phyloP scores from a whole-genome alignment of 2,113 vertebrate species.

The Dicerorhinus sumatrensis region DNA sequence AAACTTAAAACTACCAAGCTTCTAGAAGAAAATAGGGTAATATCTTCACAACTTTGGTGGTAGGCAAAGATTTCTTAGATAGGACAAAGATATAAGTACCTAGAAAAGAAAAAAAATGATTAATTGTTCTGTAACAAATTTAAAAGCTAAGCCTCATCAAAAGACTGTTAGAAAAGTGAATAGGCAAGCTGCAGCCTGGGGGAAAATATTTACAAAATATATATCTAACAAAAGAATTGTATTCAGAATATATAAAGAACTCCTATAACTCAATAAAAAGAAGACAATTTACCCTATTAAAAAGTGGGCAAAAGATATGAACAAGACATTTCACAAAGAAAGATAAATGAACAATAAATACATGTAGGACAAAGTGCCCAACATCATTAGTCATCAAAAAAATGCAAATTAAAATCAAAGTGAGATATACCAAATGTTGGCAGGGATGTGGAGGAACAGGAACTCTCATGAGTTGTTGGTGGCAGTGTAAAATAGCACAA shows the following conservation, averaged over 20 bases:
- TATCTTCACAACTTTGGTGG: neutral
- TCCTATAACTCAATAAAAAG: neutral
- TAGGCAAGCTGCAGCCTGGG: neutral
- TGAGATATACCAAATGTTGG: neutral
- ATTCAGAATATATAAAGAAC: neutral
- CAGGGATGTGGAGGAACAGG: neutral
- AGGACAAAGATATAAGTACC: neutral
- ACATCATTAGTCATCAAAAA: constrained; percentile 3
- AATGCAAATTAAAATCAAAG: constrained; percentile 53
- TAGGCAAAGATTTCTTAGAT: neutral
- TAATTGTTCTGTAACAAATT: neutral
- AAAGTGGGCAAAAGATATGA: constrained; percentile 19
- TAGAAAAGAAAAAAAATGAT: neutral
- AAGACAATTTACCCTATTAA: neutral
- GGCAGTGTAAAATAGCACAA: neutral
- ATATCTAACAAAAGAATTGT: neutral
- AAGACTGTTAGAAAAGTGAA: constrained; percentile 1
- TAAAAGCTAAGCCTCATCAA: neutral
- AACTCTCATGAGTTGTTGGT: neutral
- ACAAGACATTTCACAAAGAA: neutral
- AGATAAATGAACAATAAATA: constrained; percentile 30
- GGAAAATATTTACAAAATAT: neutral
- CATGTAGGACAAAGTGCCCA: neutral
- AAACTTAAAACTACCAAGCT: neutral
- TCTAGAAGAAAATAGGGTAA: neutral